Evolutionary conservation across 2,113 vertebrate species (phyloP).

Genomic region (Telmatochromis brachygnathus): DNA sequence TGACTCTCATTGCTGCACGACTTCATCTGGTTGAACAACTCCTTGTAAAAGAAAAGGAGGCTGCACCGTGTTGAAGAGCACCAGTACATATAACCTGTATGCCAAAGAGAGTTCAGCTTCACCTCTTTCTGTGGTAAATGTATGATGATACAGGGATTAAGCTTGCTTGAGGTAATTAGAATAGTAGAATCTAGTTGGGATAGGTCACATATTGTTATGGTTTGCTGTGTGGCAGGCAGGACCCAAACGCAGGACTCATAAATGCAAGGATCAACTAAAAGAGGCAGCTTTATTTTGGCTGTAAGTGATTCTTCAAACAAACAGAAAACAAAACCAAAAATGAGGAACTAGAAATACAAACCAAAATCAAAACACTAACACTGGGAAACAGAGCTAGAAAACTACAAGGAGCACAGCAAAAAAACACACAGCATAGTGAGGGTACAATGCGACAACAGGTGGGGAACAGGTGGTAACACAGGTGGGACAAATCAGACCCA

Average conservation of each 20-base stretch:
- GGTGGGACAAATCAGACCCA: neutral
- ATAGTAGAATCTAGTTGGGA: neutral
- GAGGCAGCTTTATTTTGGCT: neutral
- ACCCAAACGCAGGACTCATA: neutral
- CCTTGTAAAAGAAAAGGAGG: neutral
- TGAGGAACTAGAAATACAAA: neutral
- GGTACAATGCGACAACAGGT: neutral
- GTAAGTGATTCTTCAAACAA: neutral
- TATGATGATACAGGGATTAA: neutral
- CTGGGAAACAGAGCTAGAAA: neutral
- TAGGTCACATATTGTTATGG: neutral
- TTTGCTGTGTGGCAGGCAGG: neutral
- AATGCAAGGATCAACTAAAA: neutral
- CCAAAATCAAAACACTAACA: neutral
- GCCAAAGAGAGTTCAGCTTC: neutral
- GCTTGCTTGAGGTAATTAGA: neutral
- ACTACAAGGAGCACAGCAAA: neutral
- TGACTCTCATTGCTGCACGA: fast-evolving
- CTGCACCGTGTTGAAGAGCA: neutral
- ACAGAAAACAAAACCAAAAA: neutral
- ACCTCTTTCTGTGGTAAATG: neutral
- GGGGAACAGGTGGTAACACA: neutral
- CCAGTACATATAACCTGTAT: neutral
- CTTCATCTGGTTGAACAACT: neutral
- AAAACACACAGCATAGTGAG: neutral